Evolutionary conservation across 2,888 invertebrate genomes (phyloP).

Genomic region (Andrena marginata): DNA sequence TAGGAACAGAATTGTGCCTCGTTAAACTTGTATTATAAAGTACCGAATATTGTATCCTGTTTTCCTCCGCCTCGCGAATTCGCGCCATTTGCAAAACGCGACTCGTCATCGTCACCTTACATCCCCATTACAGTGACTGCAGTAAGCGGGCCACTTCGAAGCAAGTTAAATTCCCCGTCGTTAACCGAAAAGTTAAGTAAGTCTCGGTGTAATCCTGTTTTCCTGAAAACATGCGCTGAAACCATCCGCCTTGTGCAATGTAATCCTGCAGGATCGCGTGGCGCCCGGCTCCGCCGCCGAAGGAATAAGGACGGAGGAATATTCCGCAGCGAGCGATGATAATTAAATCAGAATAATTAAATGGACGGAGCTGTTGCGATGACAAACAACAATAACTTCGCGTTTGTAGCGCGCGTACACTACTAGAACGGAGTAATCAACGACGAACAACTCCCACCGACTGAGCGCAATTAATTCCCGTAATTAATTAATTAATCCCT

Average conservation of each 20-base stretch:
- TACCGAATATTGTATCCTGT: too few relatives aligned
- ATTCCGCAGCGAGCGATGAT: slow-evolving; percentile 39
- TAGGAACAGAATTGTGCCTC: too few relatives aligned
- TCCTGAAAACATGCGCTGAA: slow-evolving; percentile 31
- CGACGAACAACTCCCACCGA: slow-evolving; percentile 25
- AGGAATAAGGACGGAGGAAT: slow-evolving; percentile 5
- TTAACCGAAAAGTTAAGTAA: slow-evolving; percentile 51
- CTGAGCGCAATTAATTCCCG: slow-evolving; percentile 38
- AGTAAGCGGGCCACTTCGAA: slow-evolving; percentile 23
- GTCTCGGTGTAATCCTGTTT: slow-evolving; percentile 51
- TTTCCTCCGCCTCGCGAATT: background rate
- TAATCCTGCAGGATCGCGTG: slow-evolving; percentile 39
- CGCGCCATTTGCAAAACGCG: background rate
- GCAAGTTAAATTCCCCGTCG: slow-evolving; percentile 43
- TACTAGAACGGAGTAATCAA: slow-evolving; percentile 33
- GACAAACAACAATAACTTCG: slow-evolving; percentile 45
- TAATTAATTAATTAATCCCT: slow-evolving; percentile 40
- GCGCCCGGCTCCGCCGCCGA: slow-evolving; percentile 5
- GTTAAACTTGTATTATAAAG: too few relatives aligned
- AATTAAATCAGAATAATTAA: slow-evolving; percentile 54
- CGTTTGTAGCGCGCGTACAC: background rate
- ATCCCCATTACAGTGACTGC: background rate
- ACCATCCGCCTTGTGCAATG: slow-evolving; percentile 18
- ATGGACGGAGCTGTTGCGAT: slow-evolving; percentile 33
- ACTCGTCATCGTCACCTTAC: background rate